Evolutionary conservation across 2,797 vertebrate species (phyloP), one percentile per base, ranked within the genome.

Genomic region (Eleutherodactylus coqui): DNA sequence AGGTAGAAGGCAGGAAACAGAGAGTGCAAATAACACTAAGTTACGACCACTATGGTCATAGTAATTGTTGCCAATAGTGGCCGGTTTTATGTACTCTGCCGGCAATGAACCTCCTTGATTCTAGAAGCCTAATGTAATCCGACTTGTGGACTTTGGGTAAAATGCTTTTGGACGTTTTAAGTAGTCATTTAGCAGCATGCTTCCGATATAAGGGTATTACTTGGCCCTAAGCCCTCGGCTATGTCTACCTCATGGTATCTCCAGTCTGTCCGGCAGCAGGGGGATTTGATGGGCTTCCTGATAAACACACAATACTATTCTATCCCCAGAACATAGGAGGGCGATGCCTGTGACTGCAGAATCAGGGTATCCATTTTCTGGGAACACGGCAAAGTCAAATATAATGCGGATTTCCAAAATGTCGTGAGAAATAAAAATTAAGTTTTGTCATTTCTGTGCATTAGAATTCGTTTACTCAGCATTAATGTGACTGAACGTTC

Each of bases 241-340:
- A 77, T 49, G 43, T 49, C 72, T 49, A 5, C 17, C 29, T 49
- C 43, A 16, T 75, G 72, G 45, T 29, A 49, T 36, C 34, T 5
- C 75, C 75, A 77, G 49, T 24, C 29, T 77, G 29, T 38, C 75
- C 24, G 75, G 49, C 49, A 36, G 51, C 75, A 34, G 10, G 38
- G 32, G 49, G 75, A 55, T 55, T 55, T 77, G 32, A 14, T 21
- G 32, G 27, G 49, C 38, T 77, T 32, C 75, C 32, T 38, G 49
- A 55, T 77, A 55, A 55, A 77, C 9, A 36, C 32, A 24, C 49
- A 38, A 77, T 75, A 49, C 16, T 49, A 77, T 77, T n/a, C 9
- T 36, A 77, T 77, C 19, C 49, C 24, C 19, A 36, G 32, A 55
- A 36, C 32, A 34, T 32, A 13, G 27, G 16, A 11, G 3, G 45